Evolutionary conservation across 2,888 invertebrate species (phyloP).

Genomic region (Nineta flava): DNA sequence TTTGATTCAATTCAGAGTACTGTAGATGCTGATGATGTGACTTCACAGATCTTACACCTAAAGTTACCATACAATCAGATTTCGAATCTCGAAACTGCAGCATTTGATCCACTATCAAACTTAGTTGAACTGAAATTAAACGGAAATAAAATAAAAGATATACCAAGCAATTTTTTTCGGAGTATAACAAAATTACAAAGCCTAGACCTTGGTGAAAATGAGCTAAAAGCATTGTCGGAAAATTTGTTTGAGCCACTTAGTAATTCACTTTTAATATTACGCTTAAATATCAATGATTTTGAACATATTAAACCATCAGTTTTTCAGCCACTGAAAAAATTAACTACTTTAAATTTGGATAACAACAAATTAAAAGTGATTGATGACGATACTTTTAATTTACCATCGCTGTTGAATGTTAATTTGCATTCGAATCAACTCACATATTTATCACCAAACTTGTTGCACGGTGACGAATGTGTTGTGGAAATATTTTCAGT

Average conservation of each 20-base stretch:
- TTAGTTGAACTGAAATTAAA: neutral
- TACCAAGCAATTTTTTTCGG: neutral
- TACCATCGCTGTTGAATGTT: neutral
- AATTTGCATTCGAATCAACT: neutral
- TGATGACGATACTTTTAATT: neutral
- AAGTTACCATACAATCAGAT: neutral
- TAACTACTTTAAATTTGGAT: conserved; percentile 14
- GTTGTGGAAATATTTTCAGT: neutral
- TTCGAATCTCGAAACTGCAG: neutral
- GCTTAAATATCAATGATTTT: conserved; percentile 14
- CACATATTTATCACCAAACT: neutral
- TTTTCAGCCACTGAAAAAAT: conserved; percentile 13
- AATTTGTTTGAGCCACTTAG: conserved; percentile 10
- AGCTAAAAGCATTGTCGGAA: conserved; percentile 13
- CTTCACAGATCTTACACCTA: neutral
- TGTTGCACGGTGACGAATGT: neutral
- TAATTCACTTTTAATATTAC: conserved; percentile 8
- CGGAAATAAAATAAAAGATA: neutral
- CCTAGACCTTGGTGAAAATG: conserved; percentile 13
- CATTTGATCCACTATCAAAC: neutral
- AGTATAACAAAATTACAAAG: conserved; percentile 11
- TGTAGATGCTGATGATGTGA: neutral
- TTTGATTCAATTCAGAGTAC: conserved; percentile 6
- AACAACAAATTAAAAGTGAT: conserved; percentile 13
- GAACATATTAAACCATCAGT: conserved; percentile 13